Percentiles rank a stretch among this genome's conserved stretches.
phyloP scores from a whole-genome alignment of 2,797 vertebrate genomes.

The Astyanax mexicanus region DNA sequence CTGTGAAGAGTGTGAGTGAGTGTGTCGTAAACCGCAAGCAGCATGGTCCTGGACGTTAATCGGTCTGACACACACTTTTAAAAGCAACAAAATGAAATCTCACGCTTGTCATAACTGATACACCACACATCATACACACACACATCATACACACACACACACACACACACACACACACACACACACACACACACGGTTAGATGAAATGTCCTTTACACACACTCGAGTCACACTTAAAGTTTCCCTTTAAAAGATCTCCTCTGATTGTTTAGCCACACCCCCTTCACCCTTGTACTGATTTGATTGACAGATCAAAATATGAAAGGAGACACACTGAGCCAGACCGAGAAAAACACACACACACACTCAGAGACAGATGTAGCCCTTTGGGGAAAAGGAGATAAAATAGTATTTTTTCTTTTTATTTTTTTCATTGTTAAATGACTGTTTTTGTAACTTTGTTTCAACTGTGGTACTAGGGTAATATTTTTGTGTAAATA shows the following conservation, averaged over 20 bases:
- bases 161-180: constrained; percentile 3
- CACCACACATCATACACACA: not conserved
- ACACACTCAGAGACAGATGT: no score
- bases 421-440: no score
- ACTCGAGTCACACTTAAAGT: not conserved
- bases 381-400: no score
- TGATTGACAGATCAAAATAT: not conserved
- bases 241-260: not conserved
- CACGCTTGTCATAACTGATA: constrained; percentile 55
- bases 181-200: not conserved
- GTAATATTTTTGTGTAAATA: no score
- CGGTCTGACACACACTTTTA: constrained; percentile 51
- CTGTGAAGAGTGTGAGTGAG: not conserved
- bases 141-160: not conserved
- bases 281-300: not conserved
- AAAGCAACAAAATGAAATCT: constrained; percentile 55
- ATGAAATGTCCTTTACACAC: not conserved
- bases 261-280: not conserved
- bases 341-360: no score
- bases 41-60: constrained; percentile 45
- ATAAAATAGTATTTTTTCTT: no score
- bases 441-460: no score
- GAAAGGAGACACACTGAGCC: not conserved
- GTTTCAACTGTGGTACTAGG: no score
- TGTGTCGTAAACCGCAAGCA: not conserved